phyloP scores from a whole-genome alignment of 2,888 invertebrate genomes.

The Hyposoter didymator region DNA sequence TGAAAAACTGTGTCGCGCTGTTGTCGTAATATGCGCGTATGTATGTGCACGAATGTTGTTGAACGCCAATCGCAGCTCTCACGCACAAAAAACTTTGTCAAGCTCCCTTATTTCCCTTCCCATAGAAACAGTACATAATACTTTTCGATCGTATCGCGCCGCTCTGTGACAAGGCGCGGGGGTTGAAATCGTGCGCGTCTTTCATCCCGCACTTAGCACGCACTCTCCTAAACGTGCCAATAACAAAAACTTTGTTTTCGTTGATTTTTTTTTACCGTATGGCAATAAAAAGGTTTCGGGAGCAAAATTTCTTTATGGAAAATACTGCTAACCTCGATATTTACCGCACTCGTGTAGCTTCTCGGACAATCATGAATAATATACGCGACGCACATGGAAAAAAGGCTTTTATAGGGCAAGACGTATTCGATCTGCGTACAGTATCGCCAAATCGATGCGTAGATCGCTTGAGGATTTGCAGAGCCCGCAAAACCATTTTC shows the following conservation, averaged over 20 bases:
- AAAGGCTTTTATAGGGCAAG: background rate
- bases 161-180: constrained; percentile 18
- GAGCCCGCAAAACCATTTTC: background rate
- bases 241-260: background rate
- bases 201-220: constrained; percentile 38
- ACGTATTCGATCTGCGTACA: background rate
- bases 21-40: background rate
- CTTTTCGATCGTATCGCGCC: constrained; percentile 54
- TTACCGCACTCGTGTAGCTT: background rate
- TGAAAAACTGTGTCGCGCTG: background rate
- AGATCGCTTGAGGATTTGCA: background rate
- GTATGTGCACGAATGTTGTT: constrained; percentile 15
- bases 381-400: background rate
- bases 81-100: constrained; percentile 60
- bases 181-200: constrained; percentile 25
- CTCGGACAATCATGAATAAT: constrained; percentile 4
- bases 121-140: background rate
- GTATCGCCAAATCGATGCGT: background rate
- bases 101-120: background rate
- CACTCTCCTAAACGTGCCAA: constrained; percentile 17
- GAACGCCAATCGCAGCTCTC: constrained; percentile 45
- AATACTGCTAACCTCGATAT: constrained; percentile 1
- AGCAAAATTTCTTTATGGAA: background rate
- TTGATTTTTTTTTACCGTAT: background rate
- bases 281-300: background rate